Conservation (phyloP, 2,888 invertebrate species). For the Antitype chi region DNA sequence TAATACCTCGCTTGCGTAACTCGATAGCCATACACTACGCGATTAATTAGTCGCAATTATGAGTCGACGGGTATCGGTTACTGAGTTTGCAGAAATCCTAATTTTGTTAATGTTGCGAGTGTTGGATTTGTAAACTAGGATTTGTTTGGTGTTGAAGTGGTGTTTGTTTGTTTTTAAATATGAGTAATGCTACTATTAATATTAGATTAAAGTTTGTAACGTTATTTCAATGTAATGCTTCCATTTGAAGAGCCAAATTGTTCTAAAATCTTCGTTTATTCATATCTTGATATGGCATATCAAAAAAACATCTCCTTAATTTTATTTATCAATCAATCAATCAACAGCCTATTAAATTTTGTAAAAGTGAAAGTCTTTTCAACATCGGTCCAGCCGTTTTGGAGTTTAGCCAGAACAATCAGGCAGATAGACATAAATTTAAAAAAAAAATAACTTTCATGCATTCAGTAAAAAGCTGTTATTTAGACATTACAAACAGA, state of each 20-base stretch:
- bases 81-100: conserved; percentile 56
- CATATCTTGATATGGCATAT: not conserved
- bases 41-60: conserved; percentile 56
- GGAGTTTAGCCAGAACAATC: no score
- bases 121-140: conserved; percentile 37
- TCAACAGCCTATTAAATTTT: no score
- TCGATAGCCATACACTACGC: conserved; percentile 35
- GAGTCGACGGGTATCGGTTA: conserved; percentile 36
- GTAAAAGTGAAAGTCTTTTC: no score
- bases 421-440: no score
- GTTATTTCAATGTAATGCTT: not conserved
- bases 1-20: conserved; percentile 46
- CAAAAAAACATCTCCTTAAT: no score
- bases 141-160: conserved; percentile 31
- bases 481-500: no score
- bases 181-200: conserved; percentile 22
- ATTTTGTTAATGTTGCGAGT: conserved; percentile 30
- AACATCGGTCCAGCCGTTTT: no score
- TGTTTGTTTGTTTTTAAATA: conserved; percentile 14
- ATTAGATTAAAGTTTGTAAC: not conserved
- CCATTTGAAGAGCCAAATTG: not conserved
- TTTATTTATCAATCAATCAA: no score
- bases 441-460: no score
- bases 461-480: not conserved
- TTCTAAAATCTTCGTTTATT: not conserved